A percentile compares a stretch with the other conserved stretches of the same genome.
Conservation (phyloP, 1,140 invertebrate species). For the Protaetia brevitarsis region DNA sequence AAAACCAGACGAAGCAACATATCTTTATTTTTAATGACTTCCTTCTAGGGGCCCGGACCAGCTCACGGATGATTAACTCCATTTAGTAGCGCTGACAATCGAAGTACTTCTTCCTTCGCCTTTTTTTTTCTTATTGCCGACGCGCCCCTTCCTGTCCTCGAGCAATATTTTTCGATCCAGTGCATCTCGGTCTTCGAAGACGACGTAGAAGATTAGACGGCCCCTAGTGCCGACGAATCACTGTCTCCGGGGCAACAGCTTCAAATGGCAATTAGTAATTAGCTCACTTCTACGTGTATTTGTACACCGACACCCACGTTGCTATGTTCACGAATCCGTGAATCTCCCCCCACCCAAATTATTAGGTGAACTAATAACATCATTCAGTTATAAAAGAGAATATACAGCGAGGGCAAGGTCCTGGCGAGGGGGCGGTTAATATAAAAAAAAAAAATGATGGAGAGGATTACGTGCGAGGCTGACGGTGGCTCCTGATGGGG, state of each 20-base stretch:
- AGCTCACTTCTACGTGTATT: slow-evolving; percentile 32
- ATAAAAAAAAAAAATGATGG: background rate
- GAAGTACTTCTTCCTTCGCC: background rate
- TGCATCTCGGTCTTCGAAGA: slow-evolving; percentile 28
- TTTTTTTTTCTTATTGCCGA: background rate
- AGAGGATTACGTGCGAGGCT: background rate
- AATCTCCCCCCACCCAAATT: slow-evolving; percentile 1
- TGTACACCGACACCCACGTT: slow-evolving; percentile 26
- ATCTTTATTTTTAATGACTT: slow-evolving; percentile 8
- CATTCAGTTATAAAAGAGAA: slow-evolving; percentile 25
- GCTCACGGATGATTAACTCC: slow-evolving; percentile 13
- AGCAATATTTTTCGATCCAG: slow-evolving; percentile 36
- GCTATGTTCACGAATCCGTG: background rate
- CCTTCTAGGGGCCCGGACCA: background rate
- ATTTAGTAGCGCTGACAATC: slow-evolving; percentile 13
- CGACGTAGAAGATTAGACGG: slow-evolving; percentile 19
- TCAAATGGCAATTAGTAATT: slow-evolving; percentile 35
- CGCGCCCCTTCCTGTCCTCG: background rate
- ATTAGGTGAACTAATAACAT: slow-evolving; percentile 28
- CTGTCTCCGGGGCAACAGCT: slow-evolving; percentile 38
- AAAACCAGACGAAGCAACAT: no score
- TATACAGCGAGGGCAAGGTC: slow-evolving; percentile 1
- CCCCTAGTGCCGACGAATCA: slow-evolving; percentile 22
- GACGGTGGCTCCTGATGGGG: background rate
- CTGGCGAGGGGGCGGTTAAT: slow-evolving; percentile 6